Base-by-base conservation (phyloP, 2,113 vertebrate genomes). In the Nothocercus nigrocapillus region DNA sequence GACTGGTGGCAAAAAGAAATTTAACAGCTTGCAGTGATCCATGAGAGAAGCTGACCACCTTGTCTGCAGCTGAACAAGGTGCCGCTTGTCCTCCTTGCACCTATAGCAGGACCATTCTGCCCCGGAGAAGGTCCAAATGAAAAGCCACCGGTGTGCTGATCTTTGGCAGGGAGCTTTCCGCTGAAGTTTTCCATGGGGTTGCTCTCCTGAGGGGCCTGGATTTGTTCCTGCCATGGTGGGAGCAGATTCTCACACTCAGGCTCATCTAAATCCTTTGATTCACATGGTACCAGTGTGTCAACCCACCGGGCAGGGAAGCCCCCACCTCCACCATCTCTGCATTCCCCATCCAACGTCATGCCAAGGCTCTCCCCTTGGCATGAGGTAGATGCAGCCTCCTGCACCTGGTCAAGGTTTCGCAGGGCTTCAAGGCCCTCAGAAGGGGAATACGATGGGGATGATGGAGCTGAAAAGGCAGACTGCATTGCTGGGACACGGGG, bases 401-500 rank as follows among this genome's bases (percentile, higher is more conserved):
- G 58, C 51, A 77, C 69, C 7, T 25, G 66, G 53, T 25, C 66
- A 58, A 40, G 22, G 38, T 3, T 2, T 27, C 13, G 8, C 24
- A 28, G 19, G 30, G 19, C 9, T 63, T 77, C 2, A 4, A 21
- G 19, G 4, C 19, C 27, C 12, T 25, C 62, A 58, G 69, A 45
- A 20, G 27, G 19, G 22, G 19, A 15, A 15, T 19, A 7, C 5
- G 9, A 30, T 36, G 42, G n/a, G 3, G n/a, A n/a, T 25, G 58
- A 22, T 0, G 1, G 59, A 32, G 24, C 13, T 28, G 14, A 54
- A 73, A 82, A 30, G 9, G 5, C 38, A 30, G 7, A 2, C 49
- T 30, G 8, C 9, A 1, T 4, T 30, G 16, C 28, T 72, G 64
- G 7, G 25, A 32, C 2, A 2, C 0, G 0, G 56, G 13, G 13